A percentile compares a stretch with the other conserved stretches of the same genome.
These are phyloP conservation scores for Epistrophella euchroma DNA, from an alignment of 2,888 invertebrate genomes.

Conservation along the genomic window DNA sequence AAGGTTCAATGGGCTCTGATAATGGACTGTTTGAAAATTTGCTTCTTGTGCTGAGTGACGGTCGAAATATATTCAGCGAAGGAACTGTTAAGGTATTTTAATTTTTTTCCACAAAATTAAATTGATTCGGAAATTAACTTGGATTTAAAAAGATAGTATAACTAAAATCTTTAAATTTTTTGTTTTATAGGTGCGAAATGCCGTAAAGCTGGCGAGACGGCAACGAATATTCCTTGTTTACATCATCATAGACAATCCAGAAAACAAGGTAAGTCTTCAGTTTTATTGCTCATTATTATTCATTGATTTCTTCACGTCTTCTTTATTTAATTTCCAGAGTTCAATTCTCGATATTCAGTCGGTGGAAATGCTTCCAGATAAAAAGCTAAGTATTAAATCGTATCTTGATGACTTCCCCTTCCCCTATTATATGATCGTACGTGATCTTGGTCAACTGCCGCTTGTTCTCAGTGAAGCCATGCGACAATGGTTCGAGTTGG, in stretches of 20 bases:
- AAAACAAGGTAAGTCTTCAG: conserved; percentile 89
- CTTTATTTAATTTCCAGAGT: conserved; percentile 85
- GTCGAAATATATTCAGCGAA: conserved; percentile 95
- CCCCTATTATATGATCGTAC: conserved; percentile 97
- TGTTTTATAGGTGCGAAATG: conserved; percentile 86
- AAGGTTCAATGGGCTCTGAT: conserved; percentile 82
- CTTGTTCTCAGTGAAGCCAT: conserved; percentile 97
- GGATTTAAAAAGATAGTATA: too few species aligned
- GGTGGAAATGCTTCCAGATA: conserved; percentile 83
- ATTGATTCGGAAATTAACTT: too few species aligned
- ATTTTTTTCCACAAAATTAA: background rate
- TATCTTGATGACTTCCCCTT: conserved; percentile 99
- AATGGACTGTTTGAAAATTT: conserved; percentile 85
- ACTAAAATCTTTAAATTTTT: conserved; percentile 54
- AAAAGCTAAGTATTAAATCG: conserved; percentile 86
- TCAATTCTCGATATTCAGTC: conserved; percentile 95
- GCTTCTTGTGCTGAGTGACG: conserved; percentile 97
- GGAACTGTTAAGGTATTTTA: conserved; percentile 89
- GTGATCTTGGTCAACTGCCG: conserved; percentile 95
- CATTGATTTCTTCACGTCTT: background rate
- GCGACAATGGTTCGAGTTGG: conserved; percentile 99
- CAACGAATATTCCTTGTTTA: conserved; percentile 96
- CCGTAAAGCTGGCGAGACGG: conserved; percentile 92
- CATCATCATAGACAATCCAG: conserved; percentile 97
- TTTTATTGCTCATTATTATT: background rate